Base-by-base conservation (phyloP, 1,140 invertebrate genomes). In the Globodera rostochiensis region DNA sequence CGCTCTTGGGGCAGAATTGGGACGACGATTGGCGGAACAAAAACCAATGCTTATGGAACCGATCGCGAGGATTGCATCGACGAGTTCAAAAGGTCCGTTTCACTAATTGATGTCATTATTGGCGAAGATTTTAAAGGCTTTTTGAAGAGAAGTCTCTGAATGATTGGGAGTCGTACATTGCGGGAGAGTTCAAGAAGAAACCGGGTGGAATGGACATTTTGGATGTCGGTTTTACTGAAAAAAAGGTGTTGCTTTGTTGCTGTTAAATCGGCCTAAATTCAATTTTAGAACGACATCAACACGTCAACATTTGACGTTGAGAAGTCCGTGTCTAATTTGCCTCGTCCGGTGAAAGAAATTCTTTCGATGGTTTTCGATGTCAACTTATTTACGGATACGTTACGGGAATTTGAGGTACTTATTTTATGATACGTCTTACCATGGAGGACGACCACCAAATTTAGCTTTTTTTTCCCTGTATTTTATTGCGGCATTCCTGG, bases 1-100 rank as follows among this genome's bases (percentile, higher is more conserved):
- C 79, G 79, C 49, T 92, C 95, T 0, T 99, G 97, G 97, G 97
- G 97, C 25, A 92, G 97, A 83, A 96, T 98, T 86, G 96, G 97
- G 9, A 98, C 96, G 0, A 94, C 93, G 0, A 95, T 97, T 86
- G 96, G 95, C 15, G 93, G 93, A 13, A 93, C 92, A 49, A 96
- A 96, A 90, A 82, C 94, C 0, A 94, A 96, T 67, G 84, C 90
- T 0, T 92, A 92, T 83, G 25, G 81, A 11, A 81, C 88, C 0
- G 83, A 93, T 11, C 69, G 92, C 0, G 74, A 84, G 21, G 91
- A 93, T 1, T 95, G 94, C 0, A 92, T 94, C 25, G 49, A 88
- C 0, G 85, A 91, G 25, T 98, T 98, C 90, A 90, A 93, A 86
- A 67, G 82, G 0, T 83, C 94, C 6, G 83, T 21, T 25, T 85